These are phyloP conservation scores for Gymnodraco acuticeps DNA, from an alignment of 2,797 vertebrate genomes.

Conservation along the genomic window DNA sequence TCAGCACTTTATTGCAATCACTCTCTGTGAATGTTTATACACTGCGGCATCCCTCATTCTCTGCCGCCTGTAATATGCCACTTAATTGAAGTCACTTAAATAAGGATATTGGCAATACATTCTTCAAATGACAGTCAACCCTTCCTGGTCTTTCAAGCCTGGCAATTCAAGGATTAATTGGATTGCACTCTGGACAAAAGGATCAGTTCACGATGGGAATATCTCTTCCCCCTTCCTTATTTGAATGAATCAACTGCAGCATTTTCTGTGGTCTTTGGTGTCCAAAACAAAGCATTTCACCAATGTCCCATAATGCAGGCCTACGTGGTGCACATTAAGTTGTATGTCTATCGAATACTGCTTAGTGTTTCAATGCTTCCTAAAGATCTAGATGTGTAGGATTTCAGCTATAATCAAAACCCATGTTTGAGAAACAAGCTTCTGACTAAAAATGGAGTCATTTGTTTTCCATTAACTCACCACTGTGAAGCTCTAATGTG, in stretches of 20 bases:
- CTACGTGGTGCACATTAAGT: not conserved
- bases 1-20: not conserved
- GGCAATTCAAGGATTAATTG: not conserved
- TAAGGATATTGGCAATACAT: not conserved
- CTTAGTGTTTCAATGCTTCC: not conserved
- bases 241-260: not conserved
- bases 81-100: slow-evolving; percentile 11
- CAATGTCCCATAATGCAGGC: not conserved
- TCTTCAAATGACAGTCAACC: not conserved
- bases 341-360: not conserved
- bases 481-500: slow-evolving; percentile 1
- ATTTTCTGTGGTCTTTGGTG: not conserved
- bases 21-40: not conserved
- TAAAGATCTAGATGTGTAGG: not conserved
- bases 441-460: not conserved
- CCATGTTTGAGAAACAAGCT: slow-evolving; percentile 2
- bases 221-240: not conserved
- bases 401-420: slow-evolving; percentile 14
- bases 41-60: not conserved
- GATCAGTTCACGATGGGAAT: slow-evolving; percentile 8
- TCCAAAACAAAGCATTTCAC: no score
- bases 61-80: not conserved
- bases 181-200: not conserved
- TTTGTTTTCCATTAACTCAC: slow-evolving; percentile 17
- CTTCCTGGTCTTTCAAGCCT: not conserved